Evolutionary conservation across 2,888 invertebrate genomes (phyloP).

Genomic region (Dicyrtomina minuta): DNA sequence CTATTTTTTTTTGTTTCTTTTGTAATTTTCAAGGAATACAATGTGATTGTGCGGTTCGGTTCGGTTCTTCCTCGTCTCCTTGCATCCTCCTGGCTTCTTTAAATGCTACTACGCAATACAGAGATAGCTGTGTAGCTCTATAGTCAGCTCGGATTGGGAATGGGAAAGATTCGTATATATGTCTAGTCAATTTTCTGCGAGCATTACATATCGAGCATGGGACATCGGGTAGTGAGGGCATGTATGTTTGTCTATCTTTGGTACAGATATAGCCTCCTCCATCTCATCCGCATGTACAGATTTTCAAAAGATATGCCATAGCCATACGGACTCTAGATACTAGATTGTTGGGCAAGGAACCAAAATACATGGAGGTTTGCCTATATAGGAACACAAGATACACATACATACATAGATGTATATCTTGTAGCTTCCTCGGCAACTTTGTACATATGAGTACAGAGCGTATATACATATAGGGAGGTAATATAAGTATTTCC

Average conservation of each 20-base stretch:
- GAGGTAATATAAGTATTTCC: conserved; percentile 9
- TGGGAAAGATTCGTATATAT: not conserved
- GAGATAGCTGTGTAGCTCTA: no score
- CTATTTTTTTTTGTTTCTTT: conserved; percentile 6
- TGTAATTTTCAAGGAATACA: no score
- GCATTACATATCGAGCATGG: not conserved
- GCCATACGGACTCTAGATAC: not conserved
- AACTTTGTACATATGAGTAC: not conserved
- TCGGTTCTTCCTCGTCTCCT: not conserved
- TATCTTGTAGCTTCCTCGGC: not conserved
- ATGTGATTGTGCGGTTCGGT: conserved; percentile 15
- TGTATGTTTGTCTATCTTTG: not conserved
- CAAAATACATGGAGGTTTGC: not conserved
- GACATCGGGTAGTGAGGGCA: not conserved
- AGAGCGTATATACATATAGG: not conserved
- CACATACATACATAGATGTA: not conserved
- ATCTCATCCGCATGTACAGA: not conserved
- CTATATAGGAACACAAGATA: not conserved
- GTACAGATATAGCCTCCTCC: not conserved
- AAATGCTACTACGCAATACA: conserved; percentile 26
- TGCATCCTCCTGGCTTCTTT: conserved; percentile 3
- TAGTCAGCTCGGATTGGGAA: no score
- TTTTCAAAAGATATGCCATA: no score
- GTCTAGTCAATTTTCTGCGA: not conserved
- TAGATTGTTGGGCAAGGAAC: conserved; percentile 25